Base-by-base conservation (phyloP, 2,113 vertebrate genomes). In the Candoia aspera region DNA sequence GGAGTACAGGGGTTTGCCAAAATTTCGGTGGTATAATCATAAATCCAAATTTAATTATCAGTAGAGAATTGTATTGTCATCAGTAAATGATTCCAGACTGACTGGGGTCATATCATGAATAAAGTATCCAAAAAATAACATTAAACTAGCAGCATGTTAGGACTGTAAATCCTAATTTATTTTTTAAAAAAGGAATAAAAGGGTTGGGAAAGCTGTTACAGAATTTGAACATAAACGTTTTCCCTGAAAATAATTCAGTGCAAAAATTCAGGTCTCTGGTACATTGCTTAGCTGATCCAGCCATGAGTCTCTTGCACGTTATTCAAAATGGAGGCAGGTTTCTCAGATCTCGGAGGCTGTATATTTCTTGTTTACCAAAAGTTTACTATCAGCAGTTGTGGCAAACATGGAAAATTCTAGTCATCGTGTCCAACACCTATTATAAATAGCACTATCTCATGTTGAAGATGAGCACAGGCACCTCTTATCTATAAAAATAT, bases 401-500 rank as follows among this genome's bases (percentile, higher is more conserved):
- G 62, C 79, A 92, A 46, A 57, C 37, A 8, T 85, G 87, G 46
- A 64, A 89, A 37, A 9, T 92, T 92, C 73, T 53, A 89, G 33
- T 11, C 73, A 84, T 92, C n/a, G 62, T 58, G 17, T 89, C 73
- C 21, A 79, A 55, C 73, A 88, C 53, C 46, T 13, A 57, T 89
- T 89, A 92, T 85, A 92, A 89, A 92, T 89, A 92, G 91, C 87
- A 42, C 87, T 85, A 89, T 89, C 79, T 85, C 21, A 83, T 64
- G 59, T 85, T 92, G 91, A 92, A 89, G 91, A 89, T 85, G 91
- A 64, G 58, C 53, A 2, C 73, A 89, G 49, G n/a, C 79, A n/a
- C 53, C 87, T 85, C 73, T 89, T 84, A 92, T 92, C 87, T 55
- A 49, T 19, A 85, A 55, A 55, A 73, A 58, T 3, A 84, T 15